Percentiles rank a stretch among this genome's conserved stretches.
phyloP scores from a whole-genome alignment of 2,113 vertebrate genomes.

The Ailurus styani region DNA sequence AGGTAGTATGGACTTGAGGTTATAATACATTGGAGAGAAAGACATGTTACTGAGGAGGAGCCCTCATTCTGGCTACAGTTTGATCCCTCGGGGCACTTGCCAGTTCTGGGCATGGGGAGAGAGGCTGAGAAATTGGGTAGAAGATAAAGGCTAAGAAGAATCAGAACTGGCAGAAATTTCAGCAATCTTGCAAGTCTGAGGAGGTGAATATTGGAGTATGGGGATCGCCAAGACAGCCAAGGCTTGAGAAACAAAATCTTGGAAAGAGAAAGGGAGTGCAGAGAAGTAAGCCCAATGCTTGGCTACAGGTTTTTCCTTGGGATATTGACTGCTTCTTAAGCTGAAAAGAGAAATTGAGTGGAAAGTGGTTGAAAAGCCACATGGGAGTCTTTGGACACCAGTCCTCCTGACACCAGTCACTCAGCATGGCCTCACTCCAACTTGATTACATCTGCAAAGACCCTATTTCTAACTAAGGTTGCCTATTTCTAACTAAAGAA shows the following conservation, averaged over 20 bases:
- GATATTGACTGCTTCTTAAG: too few species aligned
- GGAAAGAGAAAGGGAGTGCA: neutral
- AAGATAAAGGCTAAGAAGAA: neutral
- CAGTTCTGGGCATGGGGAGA: neutral
- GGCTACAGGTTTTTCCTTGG: neutral
- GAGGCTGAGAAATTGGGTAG: neutral
- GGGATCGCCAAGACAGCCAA: neutral
- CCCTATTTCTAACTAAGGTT: neutral
- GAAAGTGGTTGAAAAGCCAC: neutral
- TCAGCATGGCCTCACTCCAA: neutral
- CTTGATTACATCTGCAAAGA: neutral
- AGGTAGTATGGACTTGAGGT: neutral
- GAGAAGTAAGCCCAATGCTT: neutral
- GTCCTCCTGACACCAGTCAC: neutral
- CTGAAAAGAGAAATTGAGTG: neutral
- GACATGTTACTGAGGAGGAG: neutral
- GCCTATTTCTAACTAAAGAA: neutral
- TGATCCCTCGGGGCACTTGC: neutral
- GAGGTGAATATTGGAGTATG: neutral
- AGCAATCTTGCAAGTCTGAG: neutral
- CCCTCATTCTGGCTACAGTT: neutral
- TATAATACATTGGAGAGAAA: neutral
- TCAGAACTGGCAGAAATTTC: neutral
- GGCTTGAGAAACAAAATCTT: neutral
- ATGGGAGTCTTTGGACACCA: neutral